These are phyloP conservation scores for Acronicta psi DNA, from an alignment of 2,888 invertebrate genomes.

Conservation along the genomic window DNA sequence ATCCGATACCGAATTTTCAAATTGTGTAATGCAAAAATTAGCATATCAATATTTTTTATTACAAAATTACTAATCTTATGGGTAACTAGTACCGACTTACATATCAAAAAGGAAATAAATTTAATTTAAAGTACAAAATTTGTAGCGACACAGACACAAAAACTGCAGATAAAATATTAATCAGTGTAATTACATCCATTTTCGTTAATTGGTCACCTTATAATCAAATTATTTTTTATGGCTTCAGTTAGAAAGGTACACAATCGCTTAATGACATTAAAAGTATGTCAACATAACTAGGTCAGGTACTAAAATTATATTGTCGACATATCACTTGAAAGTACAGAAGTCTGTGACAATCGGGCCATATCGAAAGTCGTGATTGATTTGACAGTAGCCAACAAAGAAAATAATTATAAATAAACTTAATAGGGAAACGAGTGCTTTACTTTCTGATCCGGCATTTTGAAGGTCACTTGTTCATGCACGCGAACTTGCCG, in stretches of 20 bases:
- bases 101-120: too few species aligned
- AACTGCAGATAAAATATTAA: too few species aligned
- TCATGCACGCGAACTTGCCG: conserved; percentile 46
- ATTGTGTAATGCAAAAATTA: too few species aligned
- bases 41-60: too few species aligned
- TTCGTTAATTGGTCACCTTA: neutral
- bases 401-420: conserved; percentile 67
- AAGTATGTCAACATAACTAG: conserved; percentile 29
- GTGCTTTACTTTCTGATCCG: conserved; percentile 62
- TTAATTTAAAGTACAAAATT: too few species aligned
- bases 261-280: conserved; percentile 4
- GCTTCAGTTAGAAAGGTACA: conserved; percentile 19
- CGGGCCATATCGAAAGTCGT: conserved; percentile 55
- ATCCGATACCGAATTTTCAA: too few species aligned
- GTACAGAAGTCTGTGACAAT: conserved; percentile 20
- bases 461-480: conserved; percentile 57
- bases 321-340: conserved; percentile 19
- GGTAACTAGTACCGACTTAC: too few species aligned
- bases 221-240: conserved; percentile 7
- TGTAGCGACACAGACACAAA: too few species aligned
- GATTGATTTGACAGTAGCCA: conserved; percentile 53
- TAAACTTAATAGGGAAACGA: conserved; percentile 68
- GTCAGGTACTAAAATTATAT: conserved; percentile 18
- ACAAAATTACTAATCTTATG: too few species aligned
- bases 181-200: neutral